Percentiles rank a stretch among this genome's conserved stretches.
Conservation (phyloP, 2,113 vertebrate genomes). For the Phrynocephalus versicolor region DNA sequence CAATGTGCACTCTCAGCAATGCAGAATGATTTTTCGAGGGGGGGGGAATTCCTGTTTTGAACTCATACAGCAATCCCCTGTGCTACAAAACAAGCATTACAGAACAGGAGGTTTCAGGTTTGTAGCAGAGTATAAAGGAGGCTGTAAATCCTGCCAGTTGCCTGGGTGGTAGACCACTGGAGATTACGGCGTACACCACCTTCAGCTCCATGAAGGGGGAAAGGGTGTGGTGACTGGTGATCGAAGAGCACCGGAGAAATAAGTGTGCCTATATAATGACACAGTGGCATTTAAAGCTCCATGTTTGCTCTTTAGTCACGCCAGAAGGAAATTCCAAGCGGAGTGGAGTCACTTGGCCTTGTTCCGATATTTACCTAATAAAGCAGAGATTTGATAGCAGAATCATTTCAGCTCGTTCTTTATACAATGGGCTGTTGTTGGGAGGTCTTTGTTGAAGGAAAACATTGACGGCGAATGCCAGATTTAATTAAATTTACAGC, state of each 20-base stretch:
- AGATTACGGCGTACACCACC: no score
- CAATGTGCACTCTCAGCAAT: no score
- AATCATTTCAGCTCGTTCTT: constrained; percentile 12
- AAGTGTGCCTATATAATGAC: background rate
- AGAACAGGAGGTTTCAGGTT: no score
- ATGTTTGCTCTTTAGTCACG: background rate
- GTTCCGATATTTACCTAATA: constrained; percentile 8
- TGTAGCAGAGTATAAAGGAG: no score
- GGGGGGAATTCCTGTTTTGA: no score
- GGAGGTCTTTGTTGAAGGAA: constrained; percentile 2
- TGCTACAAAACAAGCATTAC: no score
- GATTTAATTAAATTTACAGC: constrained; percentile 31
- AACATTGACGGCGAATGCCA: background rate
- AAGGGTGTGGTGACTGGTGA: background rate
- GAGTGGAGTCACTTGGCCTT: background rate
- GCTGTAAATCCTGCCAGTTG: background rate
- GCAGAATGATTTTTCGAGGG: no score
- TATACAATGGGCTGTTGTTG: constrained; percentile 5
- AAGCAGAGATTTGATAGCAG: constrained; percentile 1
- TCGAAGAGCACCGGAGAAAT: background rate
- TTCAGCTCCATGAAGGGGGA: background rate
- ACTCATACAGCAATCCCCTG: no score
- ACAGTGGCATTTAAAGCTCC: background rate
- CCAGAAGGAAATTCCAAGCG: background rate
- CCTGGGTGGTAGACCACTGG: background rate